phyloP scores from a whole-genome alignment of 2,888 invertebrate genomes.

The Amphimallon solstitiale region DNA sequence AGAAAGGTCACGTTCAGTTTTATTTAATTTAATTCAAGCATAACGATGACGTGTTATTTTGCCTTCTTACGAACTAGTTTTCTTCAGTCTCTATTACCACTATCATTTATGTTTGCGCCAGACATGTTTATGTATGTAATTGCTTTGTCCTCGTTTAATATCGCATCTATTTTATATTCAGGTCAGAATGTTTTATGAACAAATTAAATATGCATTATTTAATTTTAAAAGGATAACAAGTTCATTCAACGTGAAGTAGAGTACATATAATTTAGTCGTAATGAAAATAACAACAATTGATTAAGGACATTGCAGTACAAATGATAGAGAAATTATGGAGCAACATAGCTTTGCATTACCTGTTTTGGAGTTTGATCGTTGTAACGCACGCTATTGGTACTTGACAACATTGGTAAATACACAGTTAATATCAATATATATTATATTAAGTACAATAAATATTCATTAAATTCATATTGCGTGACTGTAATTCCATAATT shows the following conservation, averaged over 20 bases:
- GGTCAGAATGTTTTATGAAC: constrained; percentile 15
- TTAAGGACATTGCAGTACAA: too few relatives aligned
- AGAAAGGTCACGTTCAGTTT: not conserved
- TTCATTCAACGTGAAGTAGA: not conserved
- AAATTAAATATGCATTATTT: too few relatives aligned
- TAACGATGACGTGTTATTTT: constrained; percentile 9
- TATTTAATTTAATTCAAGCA: not conserved
- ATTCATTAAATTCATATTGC: too few relatives aligned
- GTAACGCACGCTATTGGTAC: too few relatives aligned
- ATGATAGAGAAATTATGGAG: too few relatives aligned
- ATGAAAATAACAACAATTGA: not conserved
- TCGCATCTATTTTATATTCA: constrained; percentile 1
- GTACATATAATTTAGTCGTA: not conserved
- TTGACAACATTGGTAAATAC: too few relatives aligned
- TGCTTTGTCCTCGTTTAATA: constrained; percentile 14
- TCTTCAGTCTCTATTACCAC: not conserved
- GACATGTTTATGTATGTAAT: constrained; percentile 25
- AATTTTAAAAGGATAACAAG: not conserved
- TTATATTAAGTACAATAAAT: too few relatives aligned
- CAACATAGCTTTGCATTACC: too few relatives aligned
- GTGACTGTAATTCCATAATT: too few relatives aligned
- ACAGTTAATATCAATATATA: too few relatives aligned
- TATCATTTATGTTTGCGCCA: constrained; percentile 17
- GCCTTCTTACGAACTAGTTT: constrained; percentile 22
- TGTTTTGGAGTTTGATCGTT: too few relatives aligned